Conservation (phyloP, 2,797 vertebrate genomes). For the Melanotaenia pygmaea region DNA sequence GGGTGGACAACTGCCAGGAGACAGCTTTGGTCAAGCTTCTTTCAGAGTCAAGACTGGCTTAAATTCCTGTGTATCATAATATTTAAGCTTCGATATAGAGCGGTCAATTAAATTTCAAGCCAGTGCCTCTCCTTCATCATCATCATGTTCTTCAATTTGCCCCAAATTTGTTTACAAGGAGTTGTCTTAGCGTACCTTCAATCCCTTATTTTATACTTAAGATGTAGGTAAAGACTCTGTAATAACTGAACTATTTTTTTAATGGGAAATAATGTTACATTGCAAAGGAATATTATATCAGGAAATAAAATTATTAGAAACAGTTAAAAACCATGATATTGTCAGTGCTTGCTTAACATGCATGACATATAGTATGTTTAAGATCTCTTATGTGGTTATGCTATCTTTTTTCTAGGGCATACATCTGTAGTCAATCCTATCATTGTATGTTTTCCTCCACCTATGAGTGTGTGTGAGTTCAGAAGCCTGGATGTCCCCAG, state of each 20-base stretch:
- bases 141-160: background rate
- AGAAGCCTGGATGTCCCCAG: conserved; percentile 49
- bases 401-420: conserved; percentile 19
- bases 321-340: background rate
- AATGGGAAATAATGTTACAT: too few species aligned
- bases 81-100: background rate
- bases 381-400: background rate
- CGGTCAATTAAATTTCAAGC: background rate
- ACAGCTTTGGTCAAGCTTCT: conserved; percentile 22
- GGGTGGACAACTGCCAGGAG: conserved; percentile 36
- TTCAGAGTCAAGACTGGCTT: background rate
- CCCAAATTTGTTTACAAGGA: background rate
- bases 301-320: background rate
- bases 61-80: background rate
- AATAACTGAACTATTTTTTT: too few species aligned
- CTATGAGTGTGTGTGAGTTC: conserved; percentile 38
- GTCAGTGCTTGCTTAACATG: background rate
- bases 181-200: background rate
- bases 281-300: background rate
- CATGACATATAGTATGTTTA: background rate
- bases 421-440: conserved; percentile 15
- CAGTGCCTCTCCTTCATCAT: background rate
- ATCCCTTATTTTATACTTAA: background rate
- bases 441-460: conserved; percentile 47
- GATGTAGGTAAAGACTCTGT: too few species aligned